phyloP scores from a whole-genome alignment of 2,113 vertebrate genomes.

The Atlantisia rogersi region DNA sequence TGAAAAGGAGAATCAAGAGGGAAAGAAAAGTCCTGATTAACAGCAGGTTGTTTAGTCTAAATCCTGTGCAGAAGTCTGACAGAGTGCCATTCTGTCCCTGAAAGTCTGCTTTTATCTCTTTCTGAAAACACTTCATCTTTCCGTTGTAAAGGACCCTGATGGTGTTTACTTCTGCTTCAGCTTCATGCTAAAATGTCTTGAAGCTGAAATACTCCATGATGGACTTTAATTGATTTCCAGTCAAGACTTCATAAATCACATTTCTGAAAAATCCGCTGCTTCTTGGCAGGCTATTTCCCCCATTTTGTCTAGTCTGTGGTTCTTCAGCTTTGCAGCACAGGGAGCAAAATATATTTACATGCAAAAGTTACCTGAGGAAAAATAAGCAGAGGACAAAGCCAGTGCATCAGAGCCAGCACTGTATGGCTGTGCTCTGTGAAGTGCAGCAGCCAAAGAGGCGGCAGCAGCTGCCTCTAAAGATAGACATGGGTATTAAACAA shows the following conservation, averaged over 20 bases:
- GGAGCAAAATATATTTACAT: background rate
- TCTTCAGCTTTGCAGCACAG: background rate
- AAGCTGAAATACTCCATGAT: background rate
- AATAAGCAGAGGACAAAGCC: background rate
- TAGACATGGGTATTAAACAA: background rate
- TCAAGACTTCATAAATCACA: slow-evolving; percentile 6
- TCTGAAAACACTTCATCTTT: background rate
- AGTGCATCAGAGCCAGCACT: fast-evolving
- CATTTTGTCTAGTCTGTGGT: background rate
- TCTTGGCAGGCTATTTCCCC: background rate
- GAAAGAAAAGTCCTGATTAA: background rate
- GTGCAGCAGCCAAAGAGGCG: background rate
- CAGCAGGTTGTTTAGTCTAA: slow-evolving; percentile 35
- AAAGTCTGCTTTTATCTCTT: background rate
- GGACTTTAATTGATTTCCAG: slow-evolving; percentile 45
- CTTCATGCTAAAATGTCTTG: background rate
- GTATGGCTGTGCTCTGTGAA: background rate
- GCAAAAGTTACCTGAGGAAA: background rate
- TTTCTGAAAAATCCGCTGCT: background rate
- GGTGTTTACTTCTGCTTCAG: background rate
- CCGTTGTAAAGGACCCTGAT: background rate
- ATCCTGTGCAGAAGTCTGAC: background rate
- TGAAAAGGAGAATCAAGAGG: background rate
- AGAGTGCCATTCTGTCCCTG: background rate
- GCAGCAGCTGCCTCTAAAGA: slow-evolving; percentile 16